Percentiles rank a stretch among this genome's conserved stretches.
Conservation (phyloP, 2,113 vertebrate species). For the Nycticryphes semicollaris region DNA sequence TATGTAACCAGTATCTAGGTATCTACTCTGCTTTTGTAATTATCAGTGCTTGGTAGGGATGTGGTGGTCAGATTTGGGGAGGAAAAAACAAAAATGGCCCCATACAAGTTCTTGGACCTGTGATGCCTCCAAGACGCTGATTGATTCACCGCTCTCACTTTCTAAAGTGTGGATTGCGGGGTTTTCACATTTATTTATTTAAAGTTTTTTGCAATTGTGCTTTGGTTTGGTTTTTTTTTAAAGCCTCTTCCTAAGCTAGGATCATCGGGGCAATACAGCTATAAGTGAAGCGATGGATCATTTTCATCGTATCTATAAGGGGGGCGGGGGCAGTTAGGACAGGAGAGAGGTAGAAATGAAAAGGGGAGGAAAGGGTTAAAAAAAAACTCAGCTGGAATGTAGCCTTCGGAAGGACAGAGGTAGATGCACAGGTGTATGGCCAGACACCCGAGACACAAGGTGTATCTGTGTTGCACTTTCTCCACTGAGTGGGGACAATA, state of each 20-base stretch:
- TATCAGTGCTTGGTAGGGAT: constrained; percentile 34
- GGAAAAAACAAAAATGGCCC: background rate
- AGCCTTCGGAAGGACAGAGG: background rate
- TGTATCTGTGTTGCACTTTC: constrained; percentile 25
- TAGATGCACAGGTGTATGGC: background rate
- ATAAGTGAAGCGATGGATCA: background rate
- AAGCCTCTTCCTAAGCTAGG: constrained; percentile 38
- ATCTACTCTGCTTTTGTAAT: constrained; percentile 43
- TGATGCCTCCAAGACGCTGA: background rate
- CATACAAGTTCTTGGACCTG: background rate
- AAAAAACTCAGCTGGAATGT: background rate
- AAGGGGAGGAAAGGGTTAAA: background rate
- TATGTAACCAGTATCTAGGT: background rate
- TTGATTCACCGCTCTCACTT: background rate
- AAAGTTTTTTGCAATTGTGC: constrained; percentile 27
- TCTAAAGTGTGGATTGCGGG: background rate
- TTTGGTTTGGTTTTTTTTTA: background rate
- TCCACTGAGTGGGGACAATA: constrained; percentile 45
- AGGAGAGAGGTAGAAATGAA: background rate
- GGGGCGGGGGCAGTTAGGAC: rapidly evolving
- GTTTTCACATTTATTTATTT: constrained; percentile 30
- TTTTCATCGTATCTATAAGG: background rate
- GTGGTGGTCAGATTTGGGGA: background rate
- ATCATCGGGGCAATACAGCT: background rate
- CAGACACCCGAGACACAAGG: background rate